Percentiles rank a stretch among this genome's conserved stretches.
Conservation (phyloP, 2,797 vertebrate species). For the Karalla daura region DNA sequence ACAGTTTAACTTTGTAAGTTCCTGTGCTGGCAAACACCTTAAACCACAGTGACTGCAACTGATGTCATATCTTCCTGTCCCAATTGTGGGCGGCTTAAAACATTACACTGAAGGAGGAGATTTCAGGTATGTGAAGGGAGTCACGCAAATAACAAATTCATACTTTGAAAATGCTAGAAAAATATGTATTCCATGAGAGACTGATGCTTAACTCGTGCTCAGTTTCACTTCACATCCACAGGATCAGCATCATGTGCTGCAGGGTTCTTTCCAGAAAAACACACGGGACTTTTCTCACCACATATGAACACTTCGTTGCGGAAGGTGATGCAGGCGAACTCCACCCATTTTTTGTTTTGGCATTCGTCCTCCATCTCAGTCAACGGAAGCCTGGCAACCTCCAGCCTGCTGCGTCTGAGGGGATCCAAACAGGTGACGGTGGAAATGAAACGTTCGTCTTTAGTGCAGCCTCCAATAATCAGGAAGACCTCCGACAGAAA, state of each 20-base stretch:
- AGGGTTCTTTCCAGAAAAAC: not conserved
- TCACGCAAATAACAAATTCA: no score
- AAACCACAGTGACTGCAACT: constrained; percentile 37
- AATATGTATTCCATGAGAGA: no score
- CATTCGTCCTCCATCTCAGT: constrained; percentile 90
- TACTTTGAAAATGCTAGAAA: no score
- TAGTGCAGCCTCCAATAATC: constrained; percentile 97
- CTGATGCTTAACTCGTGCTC: no score
- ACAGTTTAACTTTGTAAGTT: no score
- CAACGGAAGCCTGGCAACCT: constrained; percentile 93
- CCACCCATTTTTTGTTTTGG: constrained; percentile 96
- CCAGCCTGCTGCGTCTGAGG: constrained; percentile 93
- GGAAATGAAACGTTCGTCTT: constrained; percentile 94
- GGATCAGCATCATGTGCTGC: no score
- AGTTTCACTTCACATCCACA: no score
- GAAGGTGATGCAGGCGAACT: constrained; percentile 95
- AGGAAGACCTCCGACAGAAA: constrained; percentile 97
- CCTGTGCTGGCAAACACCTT: constrained; percentile 57
- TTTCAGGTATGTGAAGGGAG: not conserved
- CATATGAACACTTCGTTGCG: constrained; percentile 97
- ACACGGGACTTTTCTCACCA: constrained; percentile 76
- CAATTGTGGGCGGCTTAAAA: not conserved
- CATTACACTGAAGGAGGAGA: not conserved
- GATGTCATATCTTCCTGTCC: constrained; percentile 10
- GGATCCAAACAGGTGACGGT: constrained; percentile 98